Conservation (phyloP, 1,140 invertebrate genomes). For the Panagrolaimus sp. region DNA sequence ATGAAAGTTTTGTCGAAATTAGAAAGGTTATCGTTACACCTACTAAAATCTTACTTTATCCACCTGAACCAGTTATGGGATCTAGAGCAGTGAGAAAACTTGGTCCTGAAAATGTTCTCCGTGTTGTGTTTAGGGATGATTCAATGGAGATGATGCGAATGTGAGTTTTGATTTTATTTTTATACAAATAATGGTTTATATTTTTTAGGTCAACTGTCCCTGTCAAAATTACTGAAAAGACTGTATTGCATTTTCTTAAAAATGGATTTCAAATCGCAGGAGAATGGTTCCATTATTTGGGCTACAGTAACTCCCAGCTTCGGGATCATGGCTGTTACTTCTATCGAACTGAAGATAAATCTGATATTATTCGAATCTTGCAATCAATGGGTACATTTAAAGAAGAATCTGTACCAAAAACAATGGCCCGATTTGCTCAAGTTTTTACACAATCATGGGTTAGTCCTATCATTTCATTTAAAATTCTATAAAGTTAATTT, state of each 20-base stretch:
- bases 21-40: conserved; percentile 12
- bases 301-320: conserved; percentile 3
- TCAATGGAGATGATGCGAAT: background rate
- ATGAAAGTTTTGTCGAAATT: background rate
- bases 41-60: background rate
- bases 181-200: too few species aligned
- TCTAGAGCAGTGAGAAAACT: background rate
- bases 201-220: background rate
- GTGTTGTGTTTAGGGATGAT: background rate
- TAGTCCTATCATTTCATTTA: background rate
- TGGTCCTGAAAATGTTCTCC: conserved; percentile 2
- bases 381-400: conserved; percentile 7
- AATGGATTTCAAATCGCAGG: background rate
- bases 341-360: background rate
- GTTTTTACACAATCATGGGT: conserved; percentile 3
- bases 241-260: background rate
- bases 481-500: background rate
- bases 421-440: conserved; percentile 9
- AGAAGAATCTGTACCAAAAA: background rate
- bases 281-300: background rate
- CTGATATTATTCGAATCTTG: background rate
- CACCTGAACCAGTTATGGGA: conserved; percentile 3
- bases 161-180: too few species aligned
- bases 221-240: background rate
- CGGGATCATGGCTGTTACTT: conserved; percentile 5